Evolutionary conservation across 2,888 invertebrate species (phyloP), one percentile per base, ranked within the genome.

Genomic region (Drosophila limbata): DNA sequence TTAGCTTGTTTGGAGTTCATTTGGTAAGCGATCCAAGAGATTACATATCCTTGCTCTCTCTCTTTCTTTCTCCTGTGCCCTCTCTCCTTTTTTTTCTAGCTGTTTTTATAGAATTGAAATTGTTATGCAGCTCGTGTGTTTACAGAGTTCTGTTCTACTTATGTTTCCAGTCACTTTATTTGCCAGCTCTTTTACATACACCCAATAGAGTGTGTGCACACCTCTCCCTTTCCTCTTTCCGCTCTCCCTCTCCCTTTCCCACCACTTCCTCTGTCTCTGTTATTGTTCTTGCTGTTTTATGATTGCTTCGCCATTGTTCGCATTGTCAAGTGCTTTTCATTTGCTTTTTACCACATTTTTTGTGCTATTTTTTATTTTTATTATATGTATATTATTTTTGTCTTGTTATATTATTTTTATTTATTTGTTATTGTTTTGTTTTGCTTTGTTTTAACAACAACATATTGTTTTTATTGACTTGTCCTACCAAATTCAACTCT

Each of bases 261-360:
- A 8, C 28, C 28, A 8, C 28, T 28, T 28, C 8, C 28, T 28
- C 28, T 28, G 11, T 3, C 3, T 6, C 11, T 39, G 25, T 33
- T 19, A 15, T 42, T 44, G 44, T 45, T 21, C 15, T 39, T 60
- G 39, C 50, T 44, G 44, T 35, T 69, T 73, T 78, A 63, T 69
- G 64, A 73, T 73, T 64, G 59, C 71, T 63, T 59, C 69, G 66
- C 37, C 52, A 73, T 78, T 79, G 73, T 79, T 76, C 63, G 79
- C 72, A 62, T 62, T 78, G 79, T 79, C 73, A 79, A 79, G 66
- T 77, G 77, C 60, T 69, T 79, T 79, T 68, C 60, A 69, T 68
- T 77, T 68, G 76, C 52, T 57, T 72, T 78, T 67, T 65, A 67
- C 59, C 72, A 75, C 75, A 75, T 77, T 66, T 74, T 70, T 73